Conservation (phyloP, 2,797 vertebrate genomes). For the Sciaenops ocellatus region DNA sequence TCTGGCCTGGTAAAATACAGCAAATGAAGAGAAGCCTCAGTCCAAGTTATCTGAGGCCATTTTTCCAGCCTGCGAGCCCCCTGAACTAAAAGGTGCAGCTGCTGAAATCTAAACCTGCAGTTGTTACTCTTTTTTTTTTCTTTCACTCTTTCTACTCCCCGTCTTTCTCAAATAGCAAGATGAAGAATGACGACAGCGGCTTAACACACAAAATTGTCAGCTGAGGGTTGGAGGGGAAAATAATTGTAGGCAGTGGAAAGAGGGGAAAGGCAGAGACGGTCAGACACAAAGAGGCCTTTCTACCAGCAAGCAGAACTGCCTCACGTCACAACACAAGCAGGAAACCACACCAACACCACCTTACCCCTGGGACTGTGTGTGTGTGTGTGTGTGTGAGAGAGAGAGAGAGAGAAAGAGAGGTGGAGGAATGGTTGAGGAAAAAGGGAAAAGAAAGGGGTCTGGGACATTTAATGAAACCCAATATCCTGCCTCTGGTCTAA, state of each 20-base stretch:
- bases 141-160: conserved; percentile 9
- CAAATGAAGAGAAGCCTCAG: conserved; percentile 24
- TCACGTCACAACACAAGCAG: conserved; percentile 83
- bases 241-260: conserved; percentile 74
- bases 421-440: conserved; percentile 21
- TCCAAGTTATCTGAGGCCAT: background rate
- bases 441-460: conserved; percentile 46
- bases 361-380: conserved; percentile 57
- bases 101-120: conserved; percentile 55
- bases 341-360: conserved; percentile 78
- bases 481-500: conserved; percentile 80
- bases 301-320: conserved; percentile 62
- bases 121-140: conserved; percentile 24
- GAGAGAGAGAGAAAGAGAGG: conserved; percentile 18
- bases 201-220: conserved; percentile 64
- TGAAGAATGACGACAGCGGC: conserved; percentile 60
- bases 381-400: conserved; percentile 4
- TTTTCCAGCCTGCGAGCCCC: conserved; percentile 26
- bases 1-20: conserved; percentile 17
- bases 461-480: conserved; percentile 80
- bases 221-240: conserved; percentile 72
- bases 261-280: conserved; percentile 55
- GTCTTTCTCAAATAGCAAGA: conserved; percentile 25
- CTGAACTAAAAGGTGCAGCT: conserved; percentile 54
- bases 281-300: conserved; percentile 81